Conservation (phyloP, 2,888 invertebrate genomes). For the Pandemis heparana region DNA sequence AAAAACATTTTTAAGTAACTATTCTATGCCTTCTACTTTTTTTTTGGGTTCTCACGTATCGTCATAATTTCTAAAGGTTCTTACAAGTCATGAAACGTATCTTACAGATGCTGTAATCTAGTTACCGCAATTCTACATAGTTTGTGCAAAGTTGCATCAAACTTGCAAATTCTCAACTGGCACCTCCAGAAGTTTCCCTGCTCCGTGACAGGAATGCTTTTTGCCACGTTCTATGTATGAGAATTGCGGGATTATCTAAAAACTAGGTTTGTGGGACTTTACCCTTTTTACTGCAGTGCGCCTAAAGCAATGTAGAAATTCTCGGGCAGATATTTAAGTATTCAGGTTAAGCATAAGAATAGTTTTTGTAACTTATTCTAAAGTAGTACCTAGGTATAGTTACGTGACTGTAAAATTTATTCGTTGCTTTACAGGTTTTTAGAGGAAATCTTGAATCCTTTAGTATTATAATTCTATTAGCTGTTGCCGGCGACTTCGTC, state of each 20-base stretch:
- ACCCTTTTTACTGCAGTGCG: constrained; percentile 34
- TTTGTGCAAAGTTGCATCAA: background rate
- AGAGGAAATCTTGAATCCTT: too few species aligned
- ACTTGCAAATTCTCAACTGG: background rate
- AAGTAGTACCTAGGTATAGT: background rate
- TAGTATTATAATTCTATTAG: too few species aligned
- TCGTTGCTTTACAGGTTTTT: too few species aligned
- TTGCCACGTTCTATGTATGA: constrained; percentile 20
- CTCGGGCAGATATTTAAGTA: background rate
- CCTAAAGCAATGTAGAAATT: constrained; percentile 7
- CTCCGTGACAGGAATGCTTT: constrained; percentile 23
- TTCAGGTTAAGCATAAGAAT: background rate
- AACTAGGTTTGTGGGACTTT: constrained; percentile 23
- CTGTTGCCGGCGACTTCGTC: too few species aligned
- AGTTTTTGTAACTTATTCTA: background rate
- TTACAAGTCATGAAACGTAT: background rate
- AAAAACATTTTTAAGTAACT: too few species aligned
- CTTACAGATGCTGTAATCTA: background rate
- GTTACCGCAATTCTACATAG: background rate
- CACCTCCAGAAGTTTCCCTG: constrained; percentile 10
- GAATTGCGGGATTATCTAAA: constrained; percentile 26
- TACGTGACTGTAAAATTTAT: background rate
- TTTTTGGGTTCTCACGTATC: too few species aligned
- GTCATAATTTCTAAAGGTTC: too few species aligned
- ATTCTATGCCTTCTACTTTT: too few species aligned